phyloP scores from a whole-genome alignment of 2,888 invertebrate genomes.

The Hirtodrosophila cameraria region DNA sequence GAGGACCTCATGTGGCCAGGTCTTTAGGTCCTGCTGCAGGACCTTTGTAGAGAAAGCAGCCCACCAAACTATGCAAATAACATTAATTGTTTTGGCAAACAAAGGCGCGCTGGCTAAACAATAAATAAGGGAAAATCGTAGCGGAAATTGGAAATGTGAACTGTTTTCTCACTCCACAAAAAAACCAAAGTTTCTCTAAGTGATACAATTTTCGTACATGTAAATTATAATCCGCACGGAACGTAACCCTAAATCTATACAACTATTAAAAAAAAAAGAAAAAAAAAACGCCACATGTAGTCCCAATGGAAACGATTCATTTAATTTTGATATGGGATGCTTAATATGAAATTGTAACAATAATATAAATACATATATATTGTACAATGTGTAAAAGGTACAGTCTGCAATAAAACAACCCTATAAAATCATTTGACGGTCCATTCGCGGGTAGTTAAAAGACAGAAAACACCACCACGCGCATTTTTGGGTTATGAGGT shows the following conservation, averaged over 20 bases:
- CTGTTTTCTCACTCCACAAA: conserved; percentile 24
- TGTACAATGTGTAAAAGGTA: conserved; percentile 42
- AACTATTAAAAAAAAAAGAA: conserved; percentile 35
- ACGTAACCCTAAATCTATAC: conserved; percentile 68
- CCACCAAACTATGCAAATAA: conserved; percentile 70
- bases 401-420: conserved; percentile 69
- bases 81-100: conserved; percentile 78
- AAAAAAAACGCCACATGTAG: conserved; percentile 54
- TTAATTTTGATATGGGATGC: conserved; percentile 78
- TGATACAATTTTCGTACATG: conserved; percentile 59
- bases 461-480: conserved; percentile 34
- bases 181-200: conserved; percentile 19
- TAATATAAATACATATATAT: conserved; percentile 2
- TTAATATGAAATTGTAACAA: conserved; percentile 39
- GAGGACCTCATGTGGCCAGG: conserved; percentile 58
- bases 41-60: conserved; percentile 31
- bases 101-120: conserved; percentile 56
- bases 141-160: conserved; percentile 58
- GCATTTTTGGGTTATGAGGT: conserved; percentile 73
- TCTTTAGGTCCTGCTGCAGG: not conserved
- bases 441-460: conserved; percentile 75
- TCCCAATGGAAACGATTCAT: conserved; percentile 68
- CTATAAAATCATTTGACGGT: conserved; percentile 74
- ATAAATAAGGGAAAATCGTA: conserved; percentile 39
- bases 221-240: conserved; percentile 56